Base-by-base conservation (phyloP, 2,888 invertebrate species). In the Mythimna albipuncta region DNA sequence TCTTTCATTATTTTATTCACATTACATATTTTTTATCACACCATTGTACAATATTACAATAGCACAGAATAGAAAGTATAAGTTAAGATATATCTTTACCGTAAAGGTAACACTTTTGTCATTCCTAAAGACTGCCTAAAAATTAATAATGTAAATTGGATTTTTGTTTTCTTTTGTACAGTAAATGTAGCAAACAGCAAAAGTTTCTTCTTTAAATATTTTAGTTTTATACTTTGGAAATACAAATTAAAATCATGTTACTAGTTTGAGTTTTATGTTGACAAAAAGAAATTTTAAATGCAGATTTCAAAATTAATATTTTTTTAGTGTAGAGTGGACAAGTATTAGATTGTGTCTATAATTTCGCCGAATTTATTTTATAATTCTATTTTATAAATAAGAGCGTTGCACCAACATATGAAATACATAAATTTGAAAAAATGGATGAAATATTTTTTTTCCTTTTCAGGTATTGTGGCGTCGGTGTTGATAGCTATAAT, bases 401-500 rank as follows among this genome's bases (percentile, higher is more conserved):
- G 13, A 16, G 44, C 6, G 5, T 13, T 6, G 16, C 16, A 4
- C 5, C 47, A 16, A 19, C 16, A 6, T 47, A 47, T 47, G 1
- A 44, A 44, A 44, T 44, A 44, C 26, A 44, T 44, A n/a, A n/a
- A n/a, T n/a, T n/a, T 44, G 2, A 41, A 41, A 0, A 11, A 41
- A 44, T 13, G 9, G 9, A 26, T 38, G 6, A n/a, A n/a, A 13
- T 13, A 5, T 13, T 2, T 62, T 44, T 26, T 21, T 62, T 41
- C 66, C 55, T 62, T 91, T 89, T 0, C 92, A 96, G 96, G 96
- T 82, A 98, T 99, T 85, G 98, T 99, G 75, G 99, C 99, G 5
- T 99, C 98, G 62, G 98, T 98, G 55, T 96, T 99, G 79, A 99
- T 99, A 90, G 98, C 98, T 50, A 98, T 99, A 82, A 98, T 99